Conservation (phyloP, 2,113 vertebrate genomes). For the Steatornis caripensis region DNA sequence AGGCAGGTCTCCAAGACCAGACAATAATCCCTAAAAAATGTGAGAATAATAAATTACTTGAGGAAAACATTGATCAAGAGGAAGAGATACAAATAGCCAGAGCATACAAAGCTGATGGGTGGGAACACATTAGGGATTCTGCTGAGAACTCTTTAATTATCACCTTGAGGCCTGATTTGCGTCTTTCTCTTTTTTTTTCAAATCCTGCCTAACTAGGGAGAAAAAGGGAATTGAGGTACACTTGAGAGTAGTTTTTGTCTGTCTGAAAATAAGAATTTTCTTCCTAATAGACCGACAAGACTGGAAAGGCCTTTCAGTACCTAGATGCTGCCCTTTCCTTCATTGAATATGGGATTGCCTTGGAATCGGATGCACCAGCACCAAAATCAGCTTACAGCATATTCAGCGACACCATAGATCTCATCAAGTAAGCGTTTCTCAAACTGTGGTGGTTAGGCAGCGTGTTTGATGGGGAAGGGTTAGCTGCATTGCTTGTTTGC, state of each 20-base stretch:
- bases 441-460: neutral
- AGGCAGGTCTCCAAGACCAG: neutral
- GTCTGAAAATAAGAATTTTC: neutral
- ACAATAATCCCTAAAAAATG: neutral
- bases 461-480: neutral
- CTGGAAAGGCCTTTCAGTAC: slow-evolving; percentile 87
- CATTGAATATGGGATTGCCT: slow-evolving; percentile 86
- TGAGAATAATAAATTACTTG: neutral
- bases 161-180: neutral
- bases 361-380: slow-evolving; percentile 80
- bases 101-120: neutral
- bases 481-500: neutral
- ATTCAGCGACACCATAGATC: slow-evolving; percentile 86
- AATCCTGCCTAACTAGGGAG: neutral
- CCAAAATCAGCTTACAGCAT: slow-evolving; percentile 86
- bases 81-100: neutral
- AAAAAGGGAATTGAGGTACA: neutral
- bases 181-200: neutral
- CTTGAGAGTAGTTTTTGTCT: neutral
- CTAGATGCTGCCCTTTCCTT: slow-evolving; percentile 88
- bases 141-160: neutral
- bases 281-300: slow-evolving; percentile 79
- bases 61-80: neutral
- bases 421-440: slow-evolving; percentile 82
- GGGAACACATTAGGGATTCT: neutral